Conservation (phyloP, 2,113 vertebrate genomes). For the Mustelus asterias region DNA sequence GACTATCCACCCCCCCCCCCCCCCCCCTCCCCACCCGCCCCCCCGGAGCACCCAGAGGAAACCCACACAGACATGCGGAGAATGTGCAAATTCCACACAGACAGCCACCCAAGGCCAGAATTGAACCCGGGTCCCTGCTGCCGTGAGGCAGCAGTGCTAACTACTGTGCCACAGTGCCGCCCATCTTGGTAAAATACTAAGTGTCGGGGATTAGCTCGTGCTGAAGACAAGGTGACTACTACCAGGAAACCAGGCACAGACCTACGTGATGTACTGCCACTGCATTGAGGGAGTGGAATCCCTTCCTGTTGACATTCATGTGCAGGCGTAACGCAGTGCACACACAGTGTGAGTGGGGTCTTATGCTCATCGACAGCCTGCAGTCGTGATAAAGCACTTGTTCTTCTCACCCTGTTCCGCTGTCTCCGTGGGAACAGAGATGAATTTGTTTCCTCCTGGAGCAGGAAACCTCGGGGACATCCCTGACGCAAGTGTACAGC, state of each 20-base stretch:
- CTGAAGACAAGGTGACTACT: not conserved
- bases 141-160: too few relatives aligned
- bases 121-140: too few relatives aligned
- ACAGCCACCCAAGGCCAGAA: too few relatives aligned
- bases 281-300: not conserved
- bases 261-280: not conserved
- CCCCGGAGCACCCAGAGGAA: too few relatives aligned
- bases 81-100: too few relatives aligned
- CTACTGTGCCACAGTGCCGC: too few relatives aligned
- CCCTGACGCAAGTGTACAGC: not conserved
- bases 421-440: not conserved
- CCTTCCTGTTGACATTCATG: not conserved
- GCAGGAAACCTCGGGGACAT: not conserved
- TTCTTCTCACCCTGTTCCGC: not conserved
- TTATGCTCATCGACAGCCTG: not conserved
- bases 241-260: not conserved
- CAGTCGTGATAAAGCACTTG: not conserved
- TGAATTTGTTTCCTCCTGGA: not conserved
- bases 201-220: not conserved
- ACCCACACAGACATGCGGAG: too few relatives aligned
- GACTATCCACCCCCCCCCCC: not conserved
- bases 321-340: not conserved
- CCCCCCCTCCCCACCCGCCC: not conserved
- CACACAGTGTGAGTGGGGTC: not conserved
- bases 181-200: not conserved